Base-by-base conservation (phyloP, 2,888 invertebrate species). In the Cryptocheilus praepositus region DNA sequence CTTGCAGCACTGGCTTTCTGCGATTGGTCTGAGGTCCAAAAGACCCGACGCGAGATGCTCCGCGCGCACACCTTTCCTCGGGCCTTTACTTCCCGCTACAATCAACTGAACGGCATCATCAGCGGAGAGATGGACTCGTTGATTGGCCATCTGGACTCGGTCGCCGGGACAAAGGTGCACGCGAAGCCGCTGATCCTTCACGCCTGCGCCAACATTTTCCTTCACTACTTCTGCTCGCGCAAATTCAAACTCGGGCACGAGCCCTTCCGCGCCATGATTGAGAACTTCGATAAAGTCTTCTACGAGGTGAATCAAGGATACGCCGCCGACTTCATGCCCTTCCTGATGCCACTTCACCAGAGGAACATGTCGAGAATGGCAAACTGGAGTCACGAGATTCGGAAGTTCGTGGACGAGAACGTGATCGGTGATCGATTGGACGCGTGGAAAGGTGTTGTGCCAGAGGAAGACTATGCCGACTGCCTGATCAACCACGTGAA, bases 291-390 rank as follows among this genome's bases (percentile, higher is more conserved):
- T 81, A 90, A 90, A 46, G 90, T 93, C 54, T 93, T 93, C 85
- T 92, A 90, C 86, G 93, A 93, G 82, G 92, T 93, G 7, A 93
- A 93, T 84, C 92, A 92, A 83, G 93, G 93, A 0, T 93, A 92
- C 83, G 91, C 92, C 0, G 92, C 92, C 0, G 93, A 93, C 80
- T 93, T 93, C 73, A 85, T 93, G 57, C 93, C 93, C 0, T 91
- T 91, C 80, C 80, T 93, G n/a, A 85, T 91, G 81, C 91, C 91
- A 0, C 85, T 92, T 0, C 91, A 92, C 73, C 79, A 82, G 7
- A 83, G 88, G 1, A 91, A 92, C 71, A 85, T 93, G 78, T 85
- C 88, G 0, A 86, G 89, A 43, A 90, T 93, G 86, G 88, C 89
- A 4, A 81, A 86, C 11, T 89, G 91, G 87, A 90, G 92, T 1